Evolutionary conservation across 2,113 vertebrate species (phyloP).

Genomic region (Scalopus aquaticus): DNA sequence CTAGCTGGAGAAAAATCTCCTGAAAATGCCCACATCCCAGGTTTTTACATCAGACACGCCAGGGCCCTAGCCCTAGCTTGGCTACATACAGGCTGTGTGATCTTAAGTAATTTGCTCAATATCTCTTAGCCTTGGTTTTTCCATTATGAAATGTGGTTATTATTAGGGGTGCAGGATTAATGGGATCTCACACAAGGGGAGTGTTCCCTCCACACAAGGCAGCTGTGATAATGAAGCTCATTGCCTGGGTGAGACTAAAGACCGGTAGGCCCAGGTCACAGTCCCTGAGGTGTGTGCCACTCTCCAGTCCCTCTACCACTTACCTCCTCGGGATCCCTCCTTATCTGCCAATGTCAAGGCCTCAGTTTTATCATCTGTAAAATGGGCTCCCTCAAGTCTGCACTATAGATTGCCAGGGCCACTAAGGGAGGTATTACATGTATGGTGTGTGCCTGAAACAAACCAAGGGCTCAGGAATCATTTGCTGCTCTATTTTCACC

Average conservation of each 20-base stretch:
- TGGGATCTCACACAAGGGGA: no score
- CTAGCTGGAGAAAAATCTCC: neutral
- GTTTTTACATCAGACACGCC: neutral
- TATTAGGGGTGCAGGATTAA: neutral
- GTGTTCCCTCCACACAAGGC: neutral
- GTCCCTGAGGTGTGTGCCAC: neutral
- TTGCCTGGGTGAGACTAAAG: neutral
- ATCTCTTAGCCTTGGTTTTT: neutral
- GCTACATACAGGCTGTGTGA: neutral
- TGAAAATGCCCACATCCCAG: neutral
- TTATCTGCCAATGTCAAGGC: neutral
- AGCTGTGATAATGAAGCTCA: neutral
- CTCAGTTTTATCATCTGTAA: neutral
- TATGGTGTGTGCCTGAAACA: accelerated
- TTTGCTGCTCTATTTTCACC: neutral
- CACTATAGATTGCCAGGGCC: neutral
- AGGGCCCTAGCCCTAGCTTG: neutral
- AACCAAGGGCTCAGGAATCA: neutral
- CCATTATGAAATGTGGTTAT: neutral
- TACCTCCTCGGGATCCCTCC: no score
- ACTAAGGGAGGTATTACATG: neutral
- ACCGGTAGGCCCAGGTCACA: neutral
- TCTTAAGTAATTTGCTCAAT: neutral
- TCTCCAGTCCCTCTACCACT: neutral
- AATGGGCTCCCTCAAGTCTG: neutral